Evolutionary conservation across 2,888 invertebrate species (phyloP).

Genomic region (Rugalucina vietnamica): DNA sequence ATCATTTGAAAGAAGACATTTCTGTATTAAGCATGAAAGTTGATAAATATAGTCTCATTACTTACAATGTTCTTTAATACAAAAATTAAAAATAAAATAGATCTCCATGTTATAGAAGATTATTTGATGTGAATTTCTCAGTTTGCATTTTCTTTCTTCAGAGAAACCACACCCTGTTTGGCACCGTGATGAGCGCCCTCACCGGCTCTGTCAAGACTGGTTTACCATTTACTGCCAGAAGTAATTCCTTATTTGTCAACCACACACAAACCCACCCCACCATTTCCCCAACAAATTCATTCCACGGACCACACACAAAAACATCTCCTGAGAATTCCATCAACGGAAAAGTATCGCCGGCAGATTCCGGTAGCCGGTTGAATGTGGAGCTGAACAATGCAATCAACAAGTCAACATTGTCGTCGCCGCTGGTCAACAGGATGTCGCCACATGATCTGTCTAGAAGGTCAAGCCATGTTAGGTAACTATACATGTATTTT

Average conservation of each 20-base stretch:
- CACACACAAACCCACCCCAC: slow-evolving; percentile 72
- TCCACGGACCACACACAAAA: slow-evolving; percentile 72
- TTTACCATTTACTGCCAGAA: slow-evolving; percentile 77
- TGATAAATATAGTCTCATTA: no score
- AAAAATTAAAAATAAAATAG: no score
- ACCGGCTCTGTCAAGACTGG: slow-evolving; percentile 74
- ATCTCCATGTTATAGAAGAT: no score
- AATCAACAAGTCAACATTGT: slow-evolving; percentile 72
- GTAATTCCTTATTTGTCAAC: slow-evolving; percentile 80
- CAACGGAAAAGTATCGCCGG: slow-evolving; percentile 77
- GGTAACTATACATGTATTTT: no score
- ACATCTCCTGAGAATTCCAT: slow-evolving; percentile 75
- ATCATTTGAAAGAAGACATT: no score
- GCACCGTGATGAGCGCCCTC: slow-evolving; percentile 88
- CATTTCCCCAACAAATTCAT: slow-evolving; percentile 77
- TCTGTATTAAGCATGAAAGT: no score
- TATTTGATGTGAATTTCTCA: no score
- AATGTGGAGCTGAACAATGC: slow-evolving; percentile 78
- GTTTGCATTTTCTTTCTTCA: slow-evolving; percentile 86
- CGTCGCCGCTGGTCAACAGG: slow-evolving; percentile 71
- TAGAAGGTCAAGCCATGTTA: slow-evolving; percentile 68
- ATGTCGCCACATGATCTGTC: slow-evolving; percentile 65
- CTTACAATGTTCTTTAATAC: no score
- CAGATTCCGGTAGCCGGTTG: slow-evolving; percentile 75
- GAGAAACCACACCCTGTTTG: slow-evolving; percentile 98